Conservation (phyloP, 2,888 invertebrate species). For the Trissonchulus sp. region DNA sequence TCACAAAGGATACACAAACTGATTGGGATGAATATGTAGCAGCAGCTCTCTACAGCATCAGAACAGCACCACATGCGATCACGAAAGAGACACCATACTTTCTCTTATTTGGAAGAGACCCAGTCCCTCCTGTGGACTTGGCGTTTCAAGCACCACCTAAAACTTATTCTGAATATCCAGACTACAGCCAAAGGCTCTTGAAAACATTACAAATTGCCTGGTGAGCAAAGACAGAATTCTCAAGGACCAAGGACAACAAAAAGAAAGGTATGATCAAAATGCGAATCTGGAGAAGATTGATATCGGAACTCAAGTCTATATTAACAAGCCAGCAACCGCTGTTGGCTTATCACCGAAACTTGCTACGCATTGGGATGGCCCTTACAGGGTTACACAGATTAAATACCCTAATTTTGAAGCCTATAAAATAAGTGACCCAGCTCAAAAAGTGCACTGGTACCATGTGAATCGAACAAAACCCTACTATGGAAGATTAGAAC, state of each 20-base stretch:
- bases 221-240: not conserved
- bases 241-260: constrained; percentile 8
- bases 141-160: not conserved
- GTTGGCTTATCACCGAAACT: not conserved
- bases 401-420: constrained; percentile 13
- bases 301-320: not conserved
- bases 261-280: constrained; percentile 19
- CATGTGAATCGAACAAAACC: constrained; percentile 18
- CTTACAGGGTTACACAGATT: not conserved
- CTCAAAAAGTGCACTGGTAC: not conserved
- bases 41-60: constrained; percentile 35
- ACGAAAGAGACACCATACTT: constrained; percentile 36
- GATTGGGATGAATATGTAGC: constrained; percentile 38
- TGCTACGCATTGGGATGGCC: not conserved
- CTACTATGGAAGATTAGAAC: no score
- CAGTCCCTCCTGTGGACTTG: constrained; percentile 37
- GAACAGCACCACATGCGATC: constrained; percentile 33
- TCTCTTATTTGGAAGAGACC: constrained; percentile 37
- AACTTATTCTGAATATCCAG: not conserved
- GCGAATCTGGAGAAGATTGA: not conserved
- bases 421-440: not conserved
- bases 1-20: constrained; percentile 32
- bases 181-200: not conserved
- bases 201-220: not conserved
- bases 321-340: not conserved